Base-by-base conservation (phyloP, 1,140 invertebrate species). In the Brachystomella parvula region DNA sequence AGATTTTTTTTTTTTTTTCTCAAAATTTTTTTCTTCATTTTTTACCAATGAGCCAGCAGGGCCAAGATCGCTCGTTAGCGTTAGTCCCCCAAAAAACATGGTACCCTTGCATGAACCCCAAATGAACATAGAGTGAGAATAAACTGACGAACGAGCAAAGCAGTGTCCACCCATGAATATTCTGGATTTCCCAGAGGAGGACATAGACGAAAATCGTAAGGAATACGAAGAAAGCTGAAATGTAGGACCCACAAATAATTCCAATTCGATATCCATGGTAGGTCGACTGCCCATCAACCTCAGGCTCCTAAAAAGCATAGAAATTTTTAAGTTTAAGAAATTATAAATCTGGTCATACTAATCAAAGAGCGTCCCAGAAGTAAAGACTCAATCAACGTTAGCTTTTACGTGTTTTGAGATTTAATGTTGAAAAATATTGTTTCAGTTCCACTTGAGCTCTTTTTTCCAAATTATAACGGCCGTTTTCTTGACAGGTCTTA, bases 171-270 rank as follows among this genome's bases (percentile, higher is more conserved):
- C 65, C 67, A 39, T 72, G 71, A 3, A 69, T 47, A 49, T 69
- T 69, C 57, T 72, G 65, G n/a, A 65, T 72, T 33, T 72, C 71
- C 71, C 71, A 69, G 3, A 72, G 39, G 19, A 72, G n/a, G 28
- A 67, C 19, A 30, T 72, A 69, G 2, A 72, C 71, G 21, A 65
- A 49, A 17, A 69, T 33, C 1, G 71, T 72, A 0, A 72, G 39
- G 0, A 68, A 21, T 15, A 72, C 57, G 31, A 72, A 72, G 32
- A 69, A 44, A 0, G 61, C 63, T 17, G 67, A 47, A 56, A 72
- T 58, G 49, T 19, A 53, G 21, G 12, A 53, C 12, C 49, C 49
- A 53, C 12, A 19, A 53, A 53, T 53, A 17, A 53, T 53, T 24
- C 49, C 49, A 12, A 53, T 6, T 26, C 24, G 12, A 24, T 53